Evolutionary conservation across 2,113 vertebrate genomes (phyloP).

Genomic region (Balaeniceps rex): DNA sequence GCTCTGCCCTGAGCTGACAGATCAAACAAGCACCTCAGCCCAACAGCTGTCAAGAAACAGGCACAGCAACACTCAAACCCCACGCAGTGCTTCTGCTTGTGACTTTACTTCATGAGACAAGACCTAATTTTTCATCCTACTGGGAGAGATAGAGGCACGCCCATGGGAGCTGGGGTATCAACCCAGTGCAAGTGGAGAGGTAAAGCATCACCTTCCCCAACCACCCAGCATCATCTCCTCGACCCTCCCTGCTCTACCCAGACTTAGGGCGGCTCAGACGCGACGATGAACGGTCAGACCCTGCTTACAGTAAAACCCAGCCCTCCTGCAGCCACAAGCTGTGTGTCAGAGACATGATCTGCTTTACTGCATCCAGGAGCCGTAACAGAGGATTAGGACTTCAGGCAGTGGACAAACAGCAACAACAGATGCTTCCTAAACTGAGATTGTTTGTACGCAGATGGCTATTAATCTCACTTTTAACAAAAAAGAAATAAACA

Average conservation of each 20-base stretch:
- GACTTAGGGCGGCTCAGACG: neutral
- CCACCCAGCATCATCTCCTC: neutral
- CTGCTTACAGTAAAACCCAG: neutral
- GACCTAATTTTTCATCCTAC: neutral
- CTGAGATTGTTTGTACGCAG: neutral
- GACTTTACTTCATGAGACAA: rapidly evolving
- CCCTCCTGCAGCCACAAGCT: neutral
- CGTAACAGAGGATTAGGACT: neutral
- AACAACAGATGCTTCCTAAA: neutral
- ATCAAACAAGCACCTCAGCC: neutral
- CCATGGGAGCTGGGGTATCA: neutral
- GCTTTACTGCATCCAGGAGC: neutral
- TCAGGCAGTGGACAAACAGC: neutral
- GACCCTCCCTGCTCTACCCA: too few species aligned
- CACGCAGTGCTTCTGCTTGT: rapidly evolving
- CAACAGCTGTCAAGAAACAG: neutral
- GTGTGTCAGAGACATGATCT: neutral
- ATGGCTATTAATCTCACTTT: neutral
- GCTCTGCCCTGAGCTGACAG: neutral
- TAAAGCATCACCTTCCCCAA: neutral
- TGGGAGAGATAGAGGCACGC: neutral
- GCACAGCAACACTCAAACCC: neutral
- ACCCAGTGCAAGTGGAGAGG: neutral
- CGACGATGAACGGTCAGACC: neutral
- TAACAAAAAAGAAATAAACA: neutral